Base-by-base conservation (phyloP, 1,140 invertebrate genomes). In the Drosophila chauvacae region DNA sequence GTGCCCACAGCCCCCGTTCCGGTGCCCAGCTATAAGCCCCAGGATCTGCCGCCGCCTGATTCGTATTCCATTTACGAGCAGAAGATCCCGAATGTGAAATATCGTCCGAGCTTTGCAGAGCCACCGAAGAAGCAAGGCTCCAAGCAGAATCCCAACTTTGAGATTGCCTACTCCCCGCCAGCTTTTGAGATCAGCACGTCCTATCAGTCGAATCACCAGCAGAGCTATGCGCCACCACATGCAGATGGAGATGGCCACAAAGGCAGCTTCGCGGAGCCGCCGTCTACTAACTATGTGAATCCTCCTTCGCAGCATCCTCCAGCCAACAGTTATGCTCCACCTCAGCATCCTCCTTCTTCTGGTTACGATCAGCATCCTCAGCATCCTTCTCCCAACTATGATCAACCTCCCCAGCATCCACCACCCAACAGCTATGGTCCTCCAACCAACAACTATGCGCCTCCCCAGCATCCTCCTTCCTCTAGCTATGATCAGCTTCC, bases 101-200 rank as follows among this genome's bases (percentile, higher is more conserved):
- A 91, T 30, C 87, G 78, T 35, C 77, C 77, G 23, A 81, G 62
- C 63, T 91, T 91, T 61, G 90, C 86, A 0, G 90, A 91, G 30
- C 90, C 90, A n/a, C 82, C 90, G 7, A 50, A 65, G 7, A 50
- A 65, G 14, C 68, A 56, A 26, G 30, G 11, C 13, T 61, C 64
- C 1, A 30, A 45, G 3, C 61, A 68, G 2, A 69, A 42, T 37
- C 10, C 80, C 2, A 76, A 90, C 48, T 79, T 55, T 37, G 86
- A 91, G 41, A 91, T 91, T 42, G 64, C 81, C n/a, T 88, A 91
- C 30, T 88, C 91, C 0, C 86, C 86, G 30, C 90, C 90, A 0
- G 81, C 90, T 3, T 91, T 80, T 41, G 91, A 91, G 71, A 88
- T 91, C 4, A 85, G 69, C 57, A 90, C 85, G 0, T 85, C 86